phyloP scores from a whole-genome alignment of 2,113 vertebrate species.

The Abramis brama region DNA sequence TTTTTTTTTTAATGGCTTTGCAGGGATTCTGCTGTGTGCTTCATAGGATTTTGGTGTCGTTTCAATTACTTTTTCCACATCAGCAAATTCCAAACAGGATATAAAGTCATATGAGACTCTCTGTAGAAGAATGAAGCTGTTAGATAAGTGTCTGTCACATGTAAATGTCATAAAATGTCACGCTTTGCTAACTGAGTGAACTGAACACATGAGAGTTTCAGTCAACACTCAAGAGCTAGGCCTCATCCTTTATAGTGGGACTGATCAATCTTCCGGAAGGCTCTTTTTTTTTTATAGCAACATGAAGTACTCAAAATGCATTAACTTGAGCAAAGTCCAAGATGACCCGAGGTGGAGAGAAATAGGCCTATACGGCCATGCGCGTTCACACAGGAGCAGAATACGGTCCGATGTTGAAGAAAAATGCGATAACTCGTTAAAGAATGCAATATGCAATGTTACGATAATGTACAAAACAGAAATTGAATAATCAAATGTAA shows the following conservation, averaged over 20 bases:
- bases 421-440: too few species aligned
- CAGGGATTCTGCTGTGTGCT: background rate
- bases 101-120: background rate
- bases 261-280: background rate
- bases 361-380: background rate
- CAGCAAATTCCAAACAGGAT: slow-evolving; percentile 4
- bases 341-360: background rate
- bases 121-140: background rate
- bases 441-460: too few species aligned
- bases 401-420: too few species aligned
- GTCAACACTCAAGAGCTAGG: background rate
- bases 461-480: too few species aligned
- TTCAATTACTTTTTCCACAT: background rate
- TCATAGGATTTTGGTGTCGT: background rate
- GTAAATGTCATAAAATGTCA: slow-evolving; percentile 8
- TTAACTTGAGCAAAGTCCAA: background rate
- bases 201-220: background rate
- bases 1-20: background rate
- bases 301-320: background rate
- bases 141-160: slow-evolving; percentile 6
- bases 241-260: background rate
- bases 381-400: too few species aligned
- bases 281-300: background rate
- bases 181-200: background rate
- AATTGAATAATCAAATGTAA: too few species aligned